Percentiles rank a stretch among this genome's conserved stretches.
These are phyloP conservation scores for Periphyllus acericola DNA, from an alignment of 2,888 invertebrate species.

Conservation along the genomic window DNA sequence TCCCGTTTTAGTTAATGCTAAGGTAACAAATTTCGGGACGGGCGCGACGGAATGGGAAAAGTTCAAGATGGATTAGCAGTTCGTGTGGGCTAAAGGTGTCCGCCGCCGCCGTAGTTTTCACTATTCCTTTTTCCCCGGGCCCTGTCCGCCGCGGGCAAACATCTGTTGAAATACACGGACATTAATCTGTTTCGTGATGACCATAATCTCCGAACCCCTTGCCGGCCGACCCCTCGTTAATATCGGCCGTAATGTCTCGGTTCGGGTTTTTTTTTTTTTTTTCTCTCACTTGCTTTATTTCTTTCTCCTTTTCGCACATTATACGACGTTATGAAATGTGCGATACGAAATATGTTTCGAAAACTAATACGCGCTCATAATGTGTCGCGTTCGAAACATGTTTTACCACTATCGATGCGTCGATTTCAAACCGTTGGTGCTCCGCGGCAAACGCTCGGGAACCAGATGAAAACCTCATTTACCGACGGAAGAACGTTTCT, in stretches of 20 bases:
- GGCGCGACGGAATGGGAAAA: constrained; percentile 45
- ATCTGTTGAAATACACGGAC: constrained; percentile 61
- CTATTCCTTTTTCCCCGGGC: background rate
- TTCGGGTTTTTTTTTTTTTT: background rate
- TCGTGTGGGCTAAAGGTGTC: constrained; percentile 53
- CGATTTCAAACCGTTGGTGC: too few relatives aligned
- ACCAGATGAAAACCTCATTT: too few relatives aligned
- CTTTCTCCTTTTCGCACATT: too few relatives aligned
- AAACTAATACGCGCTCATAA: too few relatives aligned
- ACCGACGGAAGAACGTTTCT: too few relatives aligned
- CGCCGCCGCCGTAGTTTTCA: constrained; percentile 51
- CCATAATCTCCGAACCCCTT: constrained; percentile 43
- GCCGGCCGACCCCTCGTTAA: constrained; percentile 6
- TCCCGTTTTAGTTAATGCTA: constrained; percentile 46
- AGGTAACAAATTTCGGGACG: constrained; percentile 45
- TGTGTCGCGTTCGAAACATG: too few relatives aligned
- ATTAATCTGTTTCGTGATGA: constrained; percentile 60
- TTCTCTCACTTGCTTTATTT: background rate
- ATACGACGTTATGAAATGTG: too few relatives aligned
- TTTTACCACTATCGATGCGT: too few relatives aligned
- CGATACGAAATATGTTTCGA: too few relatives aligned
- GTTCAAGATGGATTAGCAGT: constrained; percentile 62
- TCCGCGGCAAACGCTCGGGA: too few relatives aligned
- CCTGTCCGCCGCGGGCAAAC: constrained; percentile 1
- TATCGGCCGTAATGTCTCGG: constrained; percentile 38